Base-by-base conservation (phyloP, 2,888 invertebrate species). In the Apodemia duryi region DNA sequence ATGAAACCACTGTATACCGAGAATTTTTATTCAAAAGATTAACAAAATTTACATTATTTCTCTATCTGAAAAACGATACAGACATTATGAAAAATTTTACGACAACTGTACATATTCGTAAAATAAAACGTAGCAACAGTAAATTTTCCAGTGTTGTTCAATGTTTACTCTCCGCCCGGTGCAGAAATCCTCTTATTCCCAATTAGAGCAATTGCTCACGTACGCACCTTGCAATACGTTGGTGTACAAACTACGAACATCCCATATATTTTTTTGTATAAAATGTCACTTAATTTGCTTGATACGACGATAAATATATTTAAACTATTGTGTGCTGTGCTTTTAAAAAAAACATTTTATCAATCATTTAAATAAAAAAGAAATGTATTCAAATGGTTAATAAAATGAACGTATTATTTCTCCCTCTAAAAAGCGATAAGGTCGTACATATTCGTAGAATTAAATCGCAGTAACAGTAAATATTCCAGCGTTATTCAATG, bases 171-270 rank as follows among this genome's bases (percentile, higher is more conserved):
- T 71, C 71, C n/a, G n/a, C 35, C 29, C 41, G 54, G 60, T 51
- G 61, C 63, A 61, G 67, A 54, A 63, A 52, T 74, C 73, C 72
- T 75, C 76, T 77, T 74, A 81, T 81, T 82, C 81, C 77, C 81
- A 82, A 85, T 85, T 84, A 83, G 75, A 72, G 72, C 73, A 74
- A 72, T 69, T 73, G 74, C 80, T 81, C 86, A 86, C 85, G 86
- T 83, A 74, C 78, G 73, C 73, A 75, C 76, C 46, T 46, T 75
- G 72, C 69, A 76, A 75, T 82, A 81, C 78, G 78, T 84, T 84
- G 80, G 77, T 77, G 80, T 77, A 77, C 64, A 7, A 46, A 38
- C 46, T 35, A 13, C 51, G 32, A 32, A 51, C 61, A 61, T 21
- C 21, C 21, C 61, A 61, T 29, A 61, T 35, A 35, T 46, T 65